These are phyloP conservation scores for Oeneis ivallda DNA, from an alignment of 2,888 invertebrate species.

Conservation along the genomic window DNA sequence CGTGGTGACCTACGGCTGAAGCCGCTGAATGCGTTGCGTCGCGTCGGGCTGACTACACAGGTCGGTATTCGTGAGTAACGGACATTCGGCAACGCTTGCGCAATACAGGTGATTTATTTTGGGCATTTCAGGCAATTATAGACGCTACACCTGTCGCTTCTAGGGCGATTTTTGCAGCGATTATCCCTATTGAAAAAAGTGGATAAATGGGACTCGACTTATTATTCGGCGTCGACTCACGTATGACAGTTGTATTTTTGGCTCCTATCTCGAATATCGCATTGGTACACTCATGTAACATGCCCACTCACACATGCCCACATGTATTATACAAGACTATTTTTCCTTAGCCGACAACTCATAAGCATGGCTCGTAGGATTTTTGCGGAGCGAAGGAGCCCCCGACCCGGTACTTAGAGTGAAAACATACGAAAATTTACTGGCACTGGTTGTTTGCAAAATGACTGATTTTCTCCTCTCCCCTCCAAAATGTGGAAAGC, in stretches of 20 bases:
- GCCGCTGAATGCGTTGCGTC: background rate
- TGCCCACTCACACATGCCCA: background rate
- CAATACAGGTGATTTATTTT: slow-evolving; percentile 68
- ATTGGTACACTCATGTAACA: background rate
- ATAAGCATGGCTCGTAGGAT: no score
- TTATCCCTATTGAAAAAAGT: slow-evolving; percentile 4
- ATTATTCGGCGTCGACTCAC: slow-evolving; percentile 3
- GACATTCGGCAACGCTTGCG: slow-evolving; percentile 50
- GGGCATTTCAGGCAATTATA: slow-evolving; percentile 36
- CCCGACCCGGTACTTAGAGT: no score
- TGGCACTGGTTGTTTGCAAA: no score
- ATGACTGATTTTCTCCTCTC: no score
- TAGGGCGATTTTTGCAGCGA: slow-evolving; percentile 18
- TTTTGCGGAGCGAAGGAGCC: no score
- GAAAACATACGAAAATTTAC: no score
- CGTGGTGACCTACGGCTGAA: background rate
- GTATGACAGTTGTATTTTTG: slow-evolving; percentile 15
- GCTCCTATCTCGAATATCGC: slow-evolving; percentile 7
- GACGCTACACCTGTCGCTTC: slow-evolving; percentile 23
- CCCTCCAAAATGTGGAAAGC: no score
- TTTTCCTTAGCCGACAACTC: background rate
- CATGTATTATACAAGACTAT: background rate
- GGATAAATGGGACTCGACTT: slow-evolving; percentile 1
- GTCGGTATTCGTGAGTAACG: slow-evolving; percentile 66
- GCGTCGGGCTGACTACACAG: slow-evolving; percentile 54